phyloP scores from a whole-genome alignment of 2,797 vertebrate species.

The Scolopax bukidnonensis region DNA sequence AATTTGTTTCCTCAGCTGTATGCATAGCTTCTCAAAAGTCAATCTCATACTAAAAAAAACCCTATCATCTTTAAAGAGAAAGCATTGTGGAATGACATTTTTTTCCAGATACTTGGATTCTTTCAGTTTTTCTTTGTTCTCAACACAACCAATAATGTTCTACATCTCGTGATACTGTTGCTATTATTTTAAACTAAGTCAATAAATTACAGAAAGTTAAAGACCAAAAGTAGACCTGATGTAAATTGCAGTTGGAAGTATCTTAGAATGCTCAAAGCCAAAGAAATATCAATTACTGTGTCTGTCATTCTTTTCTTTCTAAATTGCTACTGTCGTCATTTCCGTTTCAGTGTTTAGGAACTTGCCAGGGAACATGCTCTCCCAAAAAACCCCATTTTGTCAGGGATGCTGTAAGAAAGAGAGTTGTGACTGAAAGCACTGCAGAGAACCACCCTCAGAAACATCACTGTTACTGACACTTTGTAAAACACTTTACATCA shows the following conservation, averaged over 20 bases:
- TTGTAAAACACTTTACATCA: not conserved
- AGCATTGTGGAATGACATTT: not conserved
- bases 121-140: not conserved
- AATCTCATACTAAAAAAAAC: not conserved
- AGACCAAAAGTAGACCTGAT: not conserved
- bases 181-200: not conserved
- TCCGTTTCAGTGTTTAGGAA: not conserved
- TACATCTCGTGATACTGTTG: not conserved
- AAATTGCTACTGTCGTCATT: not conserved
- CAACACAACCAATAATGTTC: not conserved
- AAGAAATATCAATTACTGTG: not conserved
- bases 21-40: not conserved
- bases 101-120: not conserved
- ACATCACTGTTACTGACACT: not conserved
- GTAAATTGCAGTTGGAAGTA: not conserved
- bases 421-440: not conserved
- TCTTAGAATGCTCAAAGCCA: not conserved
- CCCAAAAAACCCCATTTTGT: not conserved
- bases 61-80: not conserved
- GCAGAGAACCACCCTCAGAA: not conserved
- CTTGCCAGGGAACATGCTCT: not conserved
- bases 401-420: not conserved
- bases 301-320: not conserved
- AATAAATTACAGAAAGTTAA: not conserved
- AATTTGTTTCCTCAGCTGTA: not conserved